Evolutionary conservation across 2,888 invertebrate species (phyloP).

Genomic region (Xiphydria camelus): DNA sequence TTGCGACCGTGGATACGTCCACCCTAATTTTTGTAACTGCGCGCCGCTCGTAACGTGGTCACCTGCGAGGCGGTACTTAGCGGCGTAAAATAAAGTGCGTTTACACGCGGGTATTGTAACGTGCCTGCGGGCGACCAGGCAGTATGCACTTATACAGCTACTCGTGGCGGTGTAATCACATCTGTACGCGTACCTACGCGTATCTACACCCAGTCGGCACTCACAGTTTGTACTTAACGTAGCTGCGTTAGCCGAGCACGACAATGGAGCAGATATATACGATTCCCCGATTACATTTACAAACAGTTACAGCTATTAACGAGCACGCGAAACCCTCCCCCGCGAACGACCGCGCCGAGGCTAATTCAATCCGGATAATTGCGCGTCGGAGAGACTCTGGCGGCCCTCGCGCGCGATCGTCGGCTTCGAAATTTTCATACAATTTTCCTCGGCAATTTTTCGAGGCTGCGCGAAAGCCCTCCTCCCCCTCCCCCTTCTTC

Average conservation of each 20-base stretch:
- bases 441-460: slow-evolving; percentile 18
- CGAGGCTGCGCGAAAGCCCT: no score
- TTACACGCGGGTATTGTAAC: background rate
- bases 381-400: slow-evolving; percentile 26
- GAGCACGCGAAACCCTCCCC: slow-evolving; percentile 40
- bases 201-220: background rate
- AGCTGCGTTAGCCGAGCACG: no score
- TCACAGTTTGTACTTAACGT: no score
- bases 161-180: slow-evolving; percentile 2
- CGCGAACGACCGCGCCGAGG: no score
- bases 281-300: slow-evolving; percentile 38
- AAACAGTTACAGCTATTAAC: slow-evolving; percentile 41
- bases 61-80: slow-evolving; percentile 1
- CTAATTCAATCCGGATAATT: slow-evolving; percentile 42
- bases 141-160: slow-evolving; percentile 4
- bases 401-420: no score
- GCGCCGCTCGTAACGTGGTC: background rate
- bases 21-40: no score
- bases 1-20: background rate
- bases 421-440: slow-evolving; percentile 29
- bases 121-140: background rate
- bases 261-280: no score
- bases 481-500: background rate
- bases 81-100: background rate
- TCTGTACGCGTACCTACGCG: slow-evolving; percentile 5